Conservation (phyloP, 2,888 invertebrate genomes). For the Macrosoma leucophasiata region DNA sequence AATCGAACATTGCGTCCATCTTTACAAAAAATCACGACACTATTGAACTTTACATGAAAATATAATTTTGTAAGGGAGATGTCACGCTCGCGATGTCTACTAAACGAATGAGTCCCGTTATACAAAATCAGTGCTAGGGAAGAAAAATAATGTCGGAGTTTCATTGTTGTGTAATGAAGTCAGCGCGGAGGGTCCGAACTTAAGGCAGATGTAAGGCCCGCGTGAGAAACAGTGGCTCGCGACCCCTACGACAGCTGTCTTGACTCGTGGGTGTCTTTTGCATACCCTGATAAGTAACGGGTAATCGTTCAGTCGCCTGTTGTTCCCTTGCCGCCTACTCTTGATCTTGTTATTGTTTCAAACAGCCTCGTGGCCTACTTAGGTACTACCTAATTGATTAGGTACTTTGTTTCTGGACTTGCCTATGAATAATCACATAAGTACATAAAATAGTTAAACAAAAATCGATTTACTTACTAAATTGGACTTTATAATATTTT, state of each 20-base stretch:
- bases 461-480: too few relatives aligned
- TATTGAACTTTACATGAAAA: neutral
- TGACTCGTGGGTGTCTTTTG: constrained; percentile 27
- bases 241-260: constrained; percentile 30
- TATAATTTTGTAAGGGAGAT: constrained; percentile 15
- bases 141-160: constrained; percentile 37
- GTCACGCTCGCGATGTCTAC: constrained; percentile 32
- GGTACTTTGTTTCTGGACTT: too few relatives aligned
- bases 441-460: too few relatives aligned
- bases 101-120: constrained; percentile 45
- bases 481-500: too few relatives aligned
- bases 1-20: constrained; percentile 12
- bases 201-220: constrained; percentile 41
- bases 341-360: constrained; percentile 19
- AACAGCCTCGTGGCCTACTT: too few relatives aligned
- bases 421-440: too few relatives aligned
- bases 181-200: constrained; percentile 40
- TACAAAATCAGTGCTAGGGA: constrained; percentile 43
- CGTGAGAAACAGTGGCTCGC: constrained; percentile 46
- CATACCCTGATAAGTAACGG: constrained; percentile 18
- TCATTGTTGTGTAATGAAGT: constrained; percentile 38
- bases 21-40: constrained; percentile 6
- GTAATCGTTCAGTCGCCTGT: constrained; percentile 10
- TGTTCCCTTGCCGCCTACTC: constrained; percentile 18
- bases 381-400: too few relatives aligned